Evolutionary conservation across 2,113 vertebrate species (phyloP).

Genomic region (Leucoraja erinaceus): DNA sequence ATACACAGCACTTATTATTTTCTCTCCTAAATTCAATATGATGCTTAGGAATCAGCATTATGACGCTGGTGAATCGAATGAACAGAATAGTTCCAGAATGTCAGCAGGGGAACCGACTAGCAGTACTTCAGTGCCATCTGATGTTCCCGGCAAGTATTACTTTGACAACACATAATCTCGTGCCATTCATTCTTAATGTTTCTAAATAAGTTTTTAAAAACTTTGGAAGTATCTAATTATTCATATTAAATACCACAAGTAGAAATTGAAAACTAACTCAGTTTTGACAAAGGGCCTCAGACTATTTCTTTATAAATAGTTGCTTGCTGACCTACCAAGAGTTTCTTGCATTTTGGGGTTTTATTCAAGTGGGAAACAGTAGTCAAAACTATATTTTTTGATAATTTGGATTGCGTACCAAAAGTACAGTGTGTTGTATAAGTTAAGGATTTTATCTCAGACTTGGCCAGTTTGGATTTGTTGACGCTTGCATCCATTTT

Average conservation of each 20-base stretch:
- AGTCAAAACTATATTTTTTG: background rate
- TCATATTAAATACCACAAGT: background rate
- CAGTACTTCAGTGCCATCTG: background rate
- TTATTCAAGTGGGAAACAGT: background rate
- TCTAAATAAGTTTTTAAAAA: background rate
- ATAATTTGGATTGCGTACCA: background rate
- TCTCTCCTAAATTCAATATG: background rate
- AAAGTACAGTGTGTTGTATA: background rate
- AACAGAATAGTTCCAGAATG: constrained; percentile 9
- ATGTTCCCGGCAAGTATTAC: constrained; percentile 12
- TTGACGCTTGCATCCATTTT: background rate
- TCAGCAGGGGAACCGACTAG: background rate
- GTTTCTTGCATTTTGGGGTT: background rate
- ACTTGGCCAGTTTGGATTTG: background rate
- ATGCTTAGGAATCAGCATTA: background rate
- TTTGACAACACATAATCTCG: too few relatives aligned
- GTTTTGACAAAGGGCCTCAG: too few relatives aligned
- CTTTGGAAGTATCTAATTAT: background rate
- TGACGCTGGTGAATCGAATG: background rate
- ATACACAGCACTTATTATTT: background rate
- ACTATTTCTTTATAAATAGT: too few relatives aligned
- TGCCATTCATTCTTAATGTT: background rate
- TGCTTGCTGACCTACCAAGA: background rate
- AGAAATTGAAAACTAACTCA: background rate
- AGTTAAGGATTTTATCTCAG: background rate